Percentiles rank a stretch among this genome's conserved stretches.
These are phyloP conservation scores for Sebastes hopkinsi DNA, from an alignment of 2,797 vertebrate genomes.

Conservation along the genomic window DNA sequence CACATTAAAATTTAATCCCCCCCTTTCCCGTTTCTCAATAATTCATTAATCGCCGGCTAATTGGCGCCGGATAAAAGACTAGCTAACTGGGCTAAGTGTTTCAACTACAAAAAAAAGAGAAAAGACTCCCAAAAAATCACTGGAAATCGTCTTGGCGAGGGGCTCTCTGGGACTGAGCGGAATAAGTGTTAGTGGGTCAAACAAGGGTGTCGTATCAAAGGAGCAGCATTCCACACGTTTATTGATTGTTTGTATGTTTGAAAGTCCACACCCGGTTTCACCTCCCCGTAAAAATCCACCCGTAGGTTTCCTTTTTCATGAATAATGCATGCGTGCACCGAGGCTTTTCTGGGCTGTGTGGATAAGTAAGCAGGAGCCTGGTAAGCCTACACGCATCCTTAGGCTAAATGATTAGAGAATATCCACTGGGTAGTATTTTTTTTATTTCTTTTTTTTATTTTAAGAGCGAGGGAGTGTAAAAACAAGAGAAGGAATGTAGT, in stretches of 20 bases:
- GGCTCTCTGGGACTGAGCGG: conserved; percentile 16
- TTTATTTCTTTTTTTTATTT: conserved; percentile 7
- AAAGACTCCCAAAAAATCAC: conserved; percentile 19
- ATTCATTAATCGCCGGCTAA: conserved; percentile 85
- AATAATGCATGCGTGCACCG: conserved; percentile 49
- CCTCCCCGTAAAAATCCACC: conserved; percentile 24
- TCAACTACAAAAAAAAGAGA: conserved; percentile 51
- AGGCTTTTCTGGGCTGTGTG: conserved; percentile 39
- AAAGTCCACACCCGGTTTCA: conserved; percentile 43
- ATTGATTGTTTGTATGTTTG: conserved; percentile 26
- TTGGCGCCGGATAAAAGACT: conserved; percentile 81
- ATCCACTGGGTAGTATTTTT: conserved; percentile 33
- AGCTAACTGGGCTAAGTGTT: conserved; percentile 81
- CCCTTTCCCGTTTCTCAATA: conserved; percentile 78
- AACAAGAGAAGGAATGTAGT: conserved; percentile 20
- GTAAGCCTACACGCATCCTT: conserved; percentile 53
- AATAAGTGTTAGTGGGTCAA: conserved; percentile 64
- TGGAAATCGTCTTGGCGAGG: conserved; percentile 50
- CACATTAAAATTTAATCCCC: conserved; percentile 82
- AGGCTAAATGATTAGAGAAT: conserved; percentile 63
- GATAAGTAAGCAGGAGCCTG: conserved; percentile 42
- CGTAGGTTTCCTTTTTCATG: conserved; percentile 24
- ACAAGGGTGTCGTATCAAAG: conserved; percentile 36
- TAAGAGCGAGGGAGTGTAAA: background rate
- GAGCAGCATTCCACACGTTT: conserved; percentile 33